Conservation (phyloP, 2,113 vertebrate species). For the Ageneiosus marmoratus region DNA sequence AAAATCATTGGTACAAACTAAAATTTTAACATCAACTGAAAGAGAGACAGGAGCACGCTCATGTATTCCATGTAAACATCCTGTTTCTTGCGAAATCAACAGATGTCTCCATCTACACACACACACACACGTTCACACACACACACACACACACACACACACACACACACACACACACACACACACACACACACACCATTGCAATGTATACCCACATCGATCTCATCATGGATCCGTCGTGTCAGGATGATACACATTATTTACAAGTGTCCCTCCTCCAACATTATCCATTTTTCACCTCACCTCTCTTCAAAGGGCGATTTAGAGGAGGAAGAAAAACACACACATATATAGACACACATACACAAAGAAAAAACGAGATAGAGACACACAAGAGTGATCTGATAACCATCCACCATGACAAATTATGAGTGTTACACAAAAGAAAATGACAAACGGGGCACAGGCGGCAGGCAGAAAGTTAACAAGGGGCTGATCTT, state of each 20-base stretch:
- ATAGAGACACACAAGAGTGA: constrained; percentile 30
- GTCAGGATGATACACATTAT: constrained; percentile 59
- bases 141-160: constrained; percentile 33
- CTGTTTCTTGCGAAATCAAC: constrained; percentile 57
- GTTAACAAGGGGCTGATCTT: constrained; percentile 86
- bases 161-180: constrained; percentile 17
- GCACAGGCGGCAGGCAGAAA: constrained; percentile 67
- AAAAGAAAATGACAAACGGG: constrained; percentile 85
- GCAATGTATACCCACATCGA: constrained; percentile 54
- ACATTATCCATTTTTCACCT: constrained; percentile 50
- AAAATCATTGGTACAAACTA: constrained; percentile 3
- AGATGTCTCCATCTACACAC: constrained; percentile 53
- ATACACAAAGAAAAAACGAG: not conserved
- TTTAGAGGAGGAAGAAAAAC: constrained; percentile 41
- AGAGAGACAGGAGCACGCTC: not conserved
- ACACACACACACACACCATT: constrained; percentile 25
- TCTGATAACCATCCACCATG: constrained; percentile 65
- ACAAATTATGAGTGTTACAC: constrained; percentile 77
- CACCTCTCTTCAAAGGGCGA: constrained; percentile 49
- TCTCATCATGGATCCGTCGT: constrained; percentile 51
- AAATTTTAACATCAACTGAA: not conserved
- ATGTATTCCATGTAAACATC: constrained; percentile 56
- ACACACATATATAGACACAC: not conserved
- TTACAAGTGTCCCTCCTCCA: constrained; percentile 54
- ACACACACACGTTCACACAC: constrained; percentile 30